Base-by-base conservation (phyloP, 2,113 vertebrate species). In the Thalassarche chlororhynchos region DNA sequence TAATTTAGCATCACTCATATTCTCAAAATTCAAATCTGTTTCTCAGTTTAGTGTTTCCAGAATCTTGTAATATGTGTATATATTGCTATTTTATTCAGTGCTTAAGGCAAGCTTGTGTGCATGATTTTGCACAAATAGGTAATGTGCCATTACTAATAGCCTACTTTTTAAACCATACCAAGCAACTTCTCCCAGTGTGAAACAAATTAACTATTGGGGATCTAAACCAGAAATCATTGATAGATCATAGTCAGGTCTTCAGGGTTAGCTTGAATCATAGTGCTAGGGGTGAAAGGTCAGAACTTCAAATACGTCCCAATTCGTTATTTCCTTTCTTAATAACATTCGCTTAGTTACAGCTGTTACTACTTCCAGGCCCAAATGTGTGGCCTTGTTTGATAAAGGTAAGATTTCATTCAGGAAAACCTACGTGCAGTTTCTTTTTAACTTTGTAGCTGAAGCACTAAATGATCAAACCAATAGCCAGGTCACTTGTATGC, bases 301-400 rank as follows among this genome's bases (percentile, higher is more conserved):
- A 96, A 97, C 97, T 96, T 97, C 95, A 97, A 97, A 96, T 91
- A 87, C 77, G 92, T 95, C 70, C 70, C 93, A 84, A 94, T 95
- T 94, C 49, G 0, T 94, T 96, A 91, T 96, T 97, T 97, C 93
- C 94, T 89, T 87, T 96, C 95, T 76, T 97, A 95, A 93, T 84
- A 97, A 83, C 62, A 51, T 76, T 85, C 7, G 0, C 89, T 94
- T 94, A 82, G 69, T 57, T 94, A 80, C 93, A 97, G 96, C 93
- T 97, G 95, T 92, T 95, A 93, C 49, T 91, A 62, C 49, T 95
- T 94, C 71, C 74, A 87, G 51, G 23, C 32, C 80, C 74, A 93
- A 92, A 96, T 87, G 80, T 84, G 69, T 85, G 69, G 36, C 77
- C 72, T 80, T 60, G 5, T 90, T 83, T 92, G 88, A 74, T 58